phyloP scores from a whole-genome alignment of 1,140 invertebrate genomes.

The Pseudachorutes palmiensis region DNA sequence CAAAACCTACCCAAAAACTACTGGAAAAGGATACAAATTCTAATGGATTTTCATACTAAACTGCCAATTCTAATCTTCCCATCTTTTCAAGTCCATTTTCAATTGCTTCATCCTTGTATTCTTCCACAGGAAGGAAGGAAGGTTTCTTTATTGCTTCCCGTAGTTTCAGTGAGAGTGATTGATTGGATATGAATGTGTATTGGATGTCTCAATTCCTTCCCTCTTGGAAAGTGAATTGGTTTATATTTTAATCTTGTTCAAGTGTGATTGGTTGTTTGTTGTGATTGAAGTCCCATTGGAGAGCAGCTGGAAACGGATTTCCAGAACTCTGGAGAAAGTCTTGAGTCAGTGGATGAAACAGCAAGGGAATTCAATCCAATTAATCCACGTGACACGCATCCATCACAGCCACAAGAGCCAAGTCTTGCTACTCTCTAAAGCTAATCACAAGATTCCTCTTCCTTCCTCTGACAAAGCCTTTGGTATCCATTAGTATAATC shows the following conservation, averaged over 20 bases:
- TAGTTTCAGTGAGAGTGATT: too few relatives aligned
- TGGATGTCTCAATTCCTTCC: too few relatives aligned
- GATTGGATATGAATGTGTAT: too few relatives aligned
- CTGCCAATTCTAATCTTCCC: too few relatives aligned
- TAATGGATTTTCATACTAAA: too few relatives aligned
- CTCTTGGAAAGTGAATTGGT: too few relatives aligned
- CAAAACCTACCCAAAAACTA: not conserved
- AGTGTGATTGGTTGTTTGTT: not conserved
- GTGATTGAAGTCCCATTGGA: not conserved
- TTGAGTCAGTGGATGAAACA: not conserved
- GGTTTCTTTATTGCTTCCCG: too few relatives aligned
- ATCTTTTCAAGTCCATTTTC: too few relatives aligned
- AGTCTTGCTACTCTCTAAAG: not conserved
- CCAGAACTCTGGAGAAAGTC: slow-evolving; percentile 19
- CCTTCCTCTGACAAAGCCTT: not conserved
- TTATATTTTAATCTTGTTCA: not conserved
- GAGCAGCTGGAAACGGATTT: slow-evolving; percentile 15
- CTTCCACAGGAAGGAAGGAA: not conserved
- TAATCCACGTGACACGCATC: slow-evolving; percentile 25
- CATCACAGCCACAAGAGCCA: slow-evolving; percentile 18
- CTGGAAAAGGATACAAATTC: too few relatives aligned
- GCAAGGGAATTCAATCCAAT: slow-evolving; percentile 26
- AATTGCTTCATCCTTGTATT: not conserved
- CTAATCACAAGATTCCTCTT: too few relatives aligned
- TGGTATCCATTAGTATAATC: not conserved